phyloP scores from a whole-genome alignment of 2,113 vertebrate species.

The Nycticryphes semicollaris region DNA sequence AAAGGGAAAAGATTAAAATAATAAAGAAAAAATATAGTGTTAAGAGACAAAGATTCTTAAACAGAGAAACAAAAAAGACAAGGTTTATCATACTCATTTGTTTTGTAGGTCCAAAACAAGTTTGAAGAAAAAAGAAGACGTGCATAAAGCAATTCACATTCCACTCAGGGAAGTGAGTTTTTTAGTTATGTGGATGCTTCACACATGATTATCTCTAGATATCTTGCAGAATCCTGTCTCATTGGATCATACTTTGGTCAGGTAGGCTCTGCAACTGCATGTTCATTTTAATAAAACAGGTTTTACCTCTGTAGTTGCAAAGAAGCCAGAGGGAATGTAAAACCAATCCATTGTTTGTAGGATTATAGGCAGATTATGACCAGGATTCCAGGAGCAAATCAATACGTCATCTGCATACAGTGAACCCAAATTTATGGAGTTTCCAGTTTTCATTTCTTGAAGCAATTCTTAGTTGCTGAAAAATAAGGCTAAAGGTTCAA shows the following conservation, averaged over 20 bases:
- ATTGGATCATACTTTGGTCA: neutral
- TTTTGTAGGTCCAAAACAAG: neutral
- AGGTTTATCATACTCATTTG: neutral
- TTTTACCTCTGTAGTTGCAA: neutral
- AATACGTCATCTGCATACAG: neutral
- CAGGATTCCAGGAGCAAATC: constrained; percentile 22
- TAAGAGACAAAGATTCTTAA: neutral
- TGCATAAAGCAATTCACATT: neutral
- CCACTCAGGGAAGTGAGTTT: neutral
- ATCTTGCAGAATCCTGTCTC: neutral
- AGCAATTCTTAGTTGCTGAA: neutral
- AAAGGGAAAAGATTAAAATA: neutral
- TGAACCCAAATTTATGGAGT: neutral
- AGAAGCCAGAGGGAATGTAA: neutral
- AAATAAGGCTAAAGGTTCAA: constrained; percentile 41
- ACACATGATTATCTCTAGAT: neutral
- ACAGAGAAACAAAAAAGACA: neutral
- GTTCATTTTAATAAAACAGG: neutral
- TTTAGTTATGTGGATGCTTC: neutral
- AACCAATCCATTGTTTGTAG: neutral
- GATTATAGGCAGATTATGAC: constrained; percentile 32
- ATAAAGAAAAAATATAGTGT: neutral
- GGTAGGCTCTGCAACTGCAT: neutral
- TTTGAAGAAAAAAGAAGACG: neutral
- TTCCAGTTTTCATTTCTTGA: constrained; percentile 1